Evolutionary conservation across 2,888 invertebrate species (phyloP), one percentile per base, ranked within the genome.

Genomic region (Macrosiphum euphorbiae): DNA sequence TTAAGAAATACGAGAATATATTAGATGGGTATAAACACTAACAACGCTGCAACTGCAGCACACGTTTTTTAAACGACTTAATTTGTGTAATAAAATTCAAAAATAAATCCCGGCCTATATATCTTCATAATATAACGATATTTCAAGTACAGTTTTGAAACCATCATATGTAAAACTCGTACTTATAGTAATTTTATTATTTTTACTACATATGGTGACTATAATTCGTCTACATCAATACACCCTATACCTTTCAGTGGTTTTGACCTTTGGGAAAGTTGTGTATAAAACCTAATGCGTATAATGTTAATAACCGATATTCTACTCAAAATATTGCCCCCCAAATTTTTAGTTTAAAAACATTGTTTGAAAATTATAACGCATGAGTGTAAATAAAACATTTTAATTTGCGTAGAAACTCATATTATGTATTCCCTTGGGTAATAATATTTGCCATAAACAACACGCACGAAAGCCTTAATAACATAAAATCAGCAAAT

Each of bases 31-130:
- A 85, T 20, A n/a, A 35, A 50, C 26, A n/a, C 52, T 91, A 28
- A 50, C 3, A 86, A n/a, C 8, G 20, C 26, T 47, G 26, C 35
- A 20, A 78, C 26, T 41, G 44, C 24, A 11, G 47, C 58, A 50
- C 92, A 92, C 47, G 20, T 92, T 92, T 92, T 87, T 35, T 50
- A 67, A 88, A 92, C 41, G 26, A 92, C 67, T 92, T 67, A 28
- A 61, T 92, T 92, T n/a, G 20, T 28, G 24, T 44, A 55, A 52
- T 91, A 41, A 13, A 28, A 28, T 28, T 41, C 28, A 41, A 41
- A 52, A 84, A 55, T 41, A 84, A 91, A 50, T 78, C 35, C 26
- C 5, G 26, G 41, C 2, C 50, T 20, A 20, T 8, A 52, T 41
- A 24, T 84, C 2, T 35, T 84, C 20, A 84, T 28, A 61, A 11